Percentiles rank a stretch among this genome's conserved stretches.
Evolutionary conservation across 2,888 invertebrate genomes (phyloP).

Genomic region (Pyrochroa serraticornis): DNA sequence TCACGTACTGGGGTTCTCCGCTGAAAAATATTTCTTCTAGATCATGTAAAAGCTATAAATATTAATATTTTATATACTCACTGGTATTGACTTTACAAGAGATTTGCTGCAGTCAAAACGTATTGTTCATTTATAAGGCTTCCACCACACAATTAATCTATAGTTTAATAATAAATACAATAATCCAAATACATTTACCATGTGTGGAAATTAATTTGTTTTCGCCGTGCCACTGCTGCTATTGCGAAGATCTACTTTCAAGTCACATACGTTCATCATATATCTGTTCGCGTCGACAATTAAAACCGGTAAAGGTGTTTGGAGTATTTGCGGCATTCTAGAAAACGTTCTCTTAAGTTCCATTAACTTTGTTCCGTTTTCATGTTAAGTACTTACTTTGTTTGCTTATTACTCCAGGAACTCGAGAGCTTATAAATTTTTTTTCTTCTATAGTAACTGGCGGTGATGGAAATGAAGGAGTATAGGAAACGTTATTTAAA

Average conservation of each 20-base stretch:
- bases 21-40: too few relatives aligned
- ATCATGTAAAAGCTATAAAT: too few relatives aligned
- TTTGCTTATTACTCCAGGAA: slow-evolving; percentile 10
- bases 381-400: not conserved
- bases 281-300: not conserved
- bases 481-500: too few relatives aligned
- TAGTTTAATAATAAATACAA: too few relatives aligned
- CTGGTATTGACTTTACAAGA: too few relatives aligned
- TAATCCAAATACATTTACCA: too few relatives aligned
- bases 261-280: not conserved
- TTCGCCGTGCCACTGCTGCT: not conserved
- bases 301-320: slow-evolving; percentile 5
- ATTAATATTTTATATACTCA: too few relatives aligned
- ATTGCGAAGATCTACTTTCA: not conserved
- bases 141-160: too few relatives aligned
- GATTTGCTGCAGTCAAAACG: too few relatives aligned
- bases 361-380: not conserved
- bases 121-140: too few relatives aligned
- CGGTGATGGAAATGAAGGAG: too few relatives aligned
- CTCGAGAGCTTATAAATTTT: not conserved
- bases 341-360: not conserved
- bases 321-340: slow-evolving; percentile 16
- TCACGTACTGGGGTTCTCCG: slow-evolving; percentile 52
- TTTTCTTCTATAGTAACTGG: not conserved
- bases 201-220: too few relatives aligned